phyloP scores from a whole-genome alignment of 1,140 invertebrate species.

The Drosophila nebulosa region DNA sequence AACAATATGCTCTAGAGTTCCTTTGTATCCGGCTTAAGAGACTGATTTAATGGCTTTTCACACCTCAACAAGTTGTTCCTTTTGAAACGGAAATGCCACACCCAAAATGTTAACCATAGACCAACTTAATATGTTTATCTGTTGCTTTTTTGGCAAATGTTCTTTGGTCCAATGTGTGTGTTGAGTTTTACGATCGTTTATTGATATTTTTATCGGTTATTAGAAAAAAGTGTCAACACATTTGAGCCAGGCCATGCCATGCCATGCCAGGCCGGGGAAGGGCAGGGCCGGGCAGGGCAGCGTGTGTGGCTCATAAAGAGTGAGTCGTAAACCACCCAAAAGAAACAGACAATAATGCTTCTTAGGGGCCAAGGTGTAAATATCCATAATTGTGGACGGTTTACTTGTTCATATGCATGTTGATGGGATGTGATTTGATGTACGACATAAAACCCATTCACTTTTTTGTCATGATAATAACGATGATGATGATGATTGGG shows the following conservation, averaged over 20 bases:
- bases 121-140: background rate
- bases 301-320: slow-evolving; percentile 44
- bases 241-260: slow-evolving; percentile 49
- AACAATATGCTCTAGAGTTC: slow-evolving; percentile 36
- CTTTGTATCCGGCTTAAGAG: slow-evolving; percentile 44
- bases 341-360: slow-evolving; percentile 3
- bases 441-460: slow-evolving; percentile 73
- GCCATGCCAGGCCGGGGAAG: background rate
- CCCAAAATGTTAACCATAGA: slow-evolving; percentile 1
- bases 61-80: slow-evolving; percentile 51
- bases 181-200: slow-evolving; percentile 59
- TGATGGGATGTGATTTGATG: slow-evolving; percentile 41
- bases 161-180: slow-evolving; percentile 28
- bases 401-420: slow-evolving; percentile 2
- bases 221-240: slow-evolving; percentile 62
- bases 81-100: slow-evolving; percentile 58
- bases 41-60: slow-evolving; percentile 34
- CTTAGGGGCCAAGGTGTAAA: slow-evolving; percentile 48
- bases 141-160: slow-evolving; percentile 21
- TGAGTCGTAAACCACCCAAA: slow-evolving; percentile 64
- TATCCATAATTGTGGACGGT: slow-evolving; percentile 50
- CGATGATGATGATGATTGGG: background rate
- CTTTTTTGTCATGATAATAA: slow-evolving; percentile 50
- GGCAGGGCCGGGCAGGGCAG: background rate
- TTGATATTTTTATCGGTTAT: slow-evolving; percentile 46